These are phyloP conservation scores for Callocephalon fimbriatum DNA, from an alignment of 2,113 vertebrate genomes.

Conservation along the genomic window DNA sequence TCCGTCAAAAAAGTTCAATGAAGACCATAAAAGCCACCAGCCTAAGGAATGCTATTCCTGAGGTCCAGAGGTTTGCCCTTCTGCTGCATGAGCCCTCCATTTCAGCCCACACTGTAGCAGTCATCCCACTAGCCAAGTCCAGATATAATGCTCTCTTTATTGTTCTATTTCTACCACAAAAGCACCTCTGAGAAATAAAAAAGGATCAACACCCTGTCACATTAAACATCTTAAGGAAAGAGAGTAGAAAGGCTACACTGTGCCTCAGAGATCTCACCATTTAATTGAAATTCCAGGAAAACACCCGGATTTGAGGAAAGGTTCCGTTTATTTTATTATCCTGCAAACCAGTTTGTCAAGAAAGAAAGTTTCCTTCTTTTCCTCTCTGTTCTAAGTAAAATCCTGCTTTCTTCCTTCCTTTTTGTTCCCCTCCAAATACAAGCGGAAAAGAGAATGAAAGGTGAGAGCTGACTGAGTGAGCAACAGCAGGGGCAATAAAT, in stretches of 20 bases:
- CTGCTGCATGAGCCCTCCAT: neutral
- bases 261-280: neutral
- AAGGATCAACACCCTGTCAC: constrained; percentile 29
- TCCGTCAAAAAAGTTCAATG: fast-evolving
- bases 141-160: neutral
- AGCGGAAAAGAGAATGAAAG: neutral
- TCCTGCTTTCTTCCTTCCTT: neutral
- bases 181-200: constrained; percentile 49
- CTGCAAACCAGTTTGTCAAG: neutral
- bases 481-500: constrained; percentile 6
- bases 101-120: neutral
- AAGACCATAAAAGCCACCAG: neutral
- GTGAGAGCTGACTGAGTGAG: constrained; percentile 18
- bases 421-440: neutral
- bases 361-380: neutral
- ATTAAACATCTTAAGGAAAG: constrained; percentile 5
- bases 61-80: neutral
- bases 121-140: neutral
- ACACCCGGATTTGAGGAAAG: neutral
- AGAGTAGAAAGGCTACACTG: neutral
- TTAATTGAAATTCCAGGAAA: constrained; percentile 44
- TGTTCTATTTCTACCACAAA: constrained; percentile 29
- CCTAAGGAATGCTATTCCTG: neutral
- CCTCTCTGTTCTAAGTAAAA: neutral
- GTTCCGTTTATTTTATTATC: neutral